Percentiles rank a stretch among this genome's conserved stretches.
Conservation (phyloP, 1,140 invertebrate species). For the Brachionus rotundiformis region DNA sequence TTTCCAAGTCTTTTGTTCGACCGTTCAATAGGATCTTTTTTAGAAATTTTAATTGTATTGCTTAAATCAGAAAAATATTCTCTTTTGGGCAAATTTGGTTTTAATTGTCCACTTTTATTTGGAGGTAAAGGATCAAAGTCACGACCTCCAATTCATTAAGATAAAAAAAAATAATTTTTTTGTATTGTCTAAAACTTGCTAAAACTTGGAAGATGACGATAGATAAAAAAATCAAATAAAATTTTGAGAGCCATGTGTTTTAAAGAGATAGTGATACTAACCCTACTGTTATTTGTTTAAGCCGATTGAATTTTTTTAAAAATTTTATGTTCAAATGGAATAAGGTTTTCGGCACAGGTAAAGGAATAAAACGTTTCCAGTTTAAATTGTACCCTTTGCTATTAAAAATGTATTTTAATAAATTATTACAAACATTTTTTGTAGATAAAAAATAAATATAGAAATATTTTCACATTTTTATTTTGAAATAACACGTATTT, state of each 20-base stretch:
- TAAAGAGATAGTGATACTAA: not conserved
- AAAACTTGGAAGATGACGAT: not conserved
- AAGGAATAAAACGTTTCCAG: not conserved
- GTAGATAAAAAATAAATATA: not conserved
- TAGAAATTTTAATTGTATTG: no score
- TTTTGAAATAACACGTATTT: not conserved
- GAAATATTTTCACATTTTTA: not conserved
- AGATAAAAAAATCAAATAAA: not conserved
- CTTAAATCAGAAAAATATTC: no score
- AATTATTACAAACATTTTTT: conserved; percentile 12
- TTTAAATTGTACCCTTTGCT: not conserved
- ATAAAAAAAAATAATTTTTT: not conserved
- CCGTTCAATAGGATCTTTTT: no score
- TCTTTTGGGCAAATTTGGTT: no score
- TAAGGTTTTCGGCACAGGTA: no score
- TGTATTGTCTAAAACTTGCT: not conserved
- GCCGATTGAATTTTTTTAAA: no score
- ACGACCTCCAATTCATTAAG: not conserved
- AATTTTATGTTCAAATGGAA: no score
- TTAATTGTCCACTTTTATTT: no score
- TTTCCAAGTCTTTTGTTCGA: no score
- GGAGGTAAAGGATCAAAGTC: no score
- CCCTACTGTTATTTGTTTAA: no score
- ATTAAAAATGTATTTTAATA: conserved; percentile 2
- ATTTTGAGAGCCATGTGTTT: not conserved